phyloP scores from a whole-genome alignment of 2,797 vertebrate genomes.

The Okamejei kenojei region DNA sequence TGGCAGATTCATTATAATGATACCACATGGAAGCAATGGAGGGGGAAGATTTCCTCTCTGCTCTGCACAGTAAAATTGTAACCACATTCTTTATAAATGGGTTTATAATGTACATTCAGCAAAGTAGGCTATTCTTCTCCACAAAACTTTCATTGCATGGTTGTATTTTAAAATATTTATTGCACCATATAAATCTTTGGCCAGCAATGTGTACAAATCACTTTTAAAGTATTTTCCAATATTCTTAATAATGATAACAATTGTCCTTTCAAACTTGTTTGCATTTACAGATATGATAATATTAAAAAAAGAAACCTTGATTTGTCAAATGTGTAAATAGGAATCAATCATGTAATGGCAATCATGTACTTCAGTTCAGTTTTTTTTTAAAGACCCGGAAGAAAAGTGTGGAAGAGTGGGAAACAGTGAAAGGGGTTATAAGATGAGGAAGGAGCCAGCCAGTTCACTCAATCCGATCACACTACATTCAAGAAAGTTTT shows the following conservation, averaged over 20 bases:
- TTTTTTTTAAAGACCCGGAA: no score
- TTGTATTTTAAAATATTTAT: not conserved
- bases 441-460: no score
- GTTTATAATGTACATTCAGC: not conserved
- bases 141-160: not conserved
- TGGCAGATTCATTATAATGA: not conserved
- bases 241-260: not conserved
- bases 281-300: not conserved
- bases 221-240: not conserved
- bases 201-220: not conserved
- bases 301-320: not conserved
- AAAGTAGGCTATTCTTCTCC: not conserved
- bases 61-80: not conserved
- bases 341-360: not conserved
- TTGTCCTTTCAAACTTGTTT: not conserved
- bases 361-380: no score
- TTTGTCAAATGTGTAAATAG: not conserved
- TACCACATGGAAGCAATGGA: constrained; percentile 12
- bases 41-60: not conserved
- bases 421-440: no score
- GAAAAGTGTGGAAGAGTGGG: no score
- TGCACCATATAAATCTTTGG: not conserved
- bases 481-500: no score
- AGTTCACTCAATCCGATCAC: no score
- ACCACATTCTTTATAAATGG: not conserved